Evolutionary conservation across 1,140 invertebrate genomes (phyloP), one percentile per base, ranked within the genome.

Genomic region (Papilio polytes): DNA sequence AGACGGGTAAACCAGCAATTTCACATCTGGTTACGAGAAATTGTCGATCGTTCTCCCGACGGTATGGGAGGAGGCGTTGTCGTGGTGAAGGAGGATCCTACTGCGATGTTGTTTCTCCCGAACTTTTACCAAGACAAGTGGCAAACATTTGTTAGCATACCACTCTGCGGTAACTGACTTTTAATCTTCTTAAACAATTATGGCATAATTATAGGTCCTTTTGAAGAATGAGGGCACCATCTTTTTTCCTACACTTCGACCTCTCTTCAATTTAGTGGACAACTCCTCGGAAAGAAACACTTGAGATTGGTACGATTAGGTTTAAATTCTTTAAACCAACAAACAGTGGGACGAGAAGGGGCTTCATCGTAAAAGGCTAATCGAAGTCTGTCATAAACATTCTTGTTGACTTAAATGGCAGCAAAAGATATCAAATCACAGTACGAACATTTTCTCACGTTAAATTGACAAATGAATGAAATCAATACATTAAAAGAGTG

Each of bases 201-300:
- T 56, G 1, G 51, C 51, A 18, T 56, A 56, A 15, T 56, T 0
- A 18, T 6, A 18, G 31, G 18, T 3, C 13, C 6, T 15, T 53
- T 1, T 74, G 48, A 85, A 82, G 59, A 85, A 85, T 20, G 53
- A 81, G 73, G 74, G 26, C 70, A 36, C 31, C 31, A 36, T 36
- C 31, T 3, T 36, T 36, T 36, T 36, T 36, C 31, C 31, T 36
- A 36, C 2, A 46, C 79, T 85, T 82, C 51, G 73, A 80, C 46
- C 46, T 80, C 70, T 81, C 80, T 81, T 80, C 46, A 81, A 72
- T 80, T 85, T 81, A 81, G 84, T 83, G 56, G 63, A 80, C 80
- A 73, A 74, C 59, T 81, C 56, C 31, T 82, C 81, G 48, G 9
- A 80, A 77, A 53, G 81, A 84, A 84, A 81, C 80, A 81, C 70